These are phyloP conservation scores for Acestrorhynchus altus DNA, from an alignment of 2,797 vertebrate species.

Conservation along the genomic window DNA sequence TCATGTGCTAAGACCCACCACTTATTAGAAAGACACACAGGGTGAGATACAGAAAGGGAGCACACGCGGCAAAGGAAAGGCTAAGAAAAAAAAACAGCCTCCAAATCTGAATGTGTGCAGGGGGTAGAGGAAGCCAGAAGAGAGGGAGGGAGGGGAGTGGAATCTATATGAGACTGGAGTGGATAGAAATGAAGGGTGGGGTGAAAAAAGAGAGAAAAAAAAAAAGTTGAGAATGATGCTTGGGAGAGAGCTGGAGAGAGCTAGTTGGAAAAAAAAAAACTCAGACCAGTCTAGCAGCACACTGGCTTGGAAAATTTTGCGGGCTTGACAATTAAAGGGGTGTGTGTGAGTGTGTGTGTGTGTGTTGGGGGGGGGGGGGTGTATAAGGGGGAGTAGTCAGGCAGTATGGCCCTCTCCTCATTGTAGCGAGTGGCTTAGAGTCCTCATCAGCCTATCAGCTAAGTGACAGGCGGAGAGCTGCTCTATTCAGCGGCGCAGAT, in stretches of 20 bases:
- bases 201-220: conserved; percentile 20
- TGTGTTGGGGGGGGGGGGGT: conserved; percentile 39
- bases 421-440: conserved; percentile 99
- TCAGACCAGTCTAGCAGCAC: conserved; percentile 61
- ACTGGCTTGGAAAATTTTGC: conserved; percentile 96
- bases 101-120: conserved; percentile 9
- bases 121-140: conserved; percentile 24
- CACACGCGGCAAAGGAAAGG: conserved; percentile 60
- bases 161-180: conserved; percentile 33
- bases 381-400: conserved; percentile 78
- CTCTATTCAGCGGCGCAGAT: conserved; percentile 99
- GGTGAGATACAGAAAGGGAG: conserved; percentile 53
- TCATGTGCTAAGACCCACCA: conserved; percentile 93
- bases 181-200: conserved; percentile 58
- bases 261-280: conserved; percentile 41
- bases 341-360: no score
- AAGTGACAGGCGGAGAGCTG: conserved; percentile 99
- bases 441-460: conserved; percentile 99
- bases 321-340: conserved; percentile 95
- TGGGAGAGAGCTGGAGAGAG: conserved; percentile 28
- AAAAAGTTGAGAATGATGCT: conserved; percentile 42
- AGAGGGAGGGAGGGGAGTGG: conserved; percentile 6
- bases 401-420: conserved; percentile 96
- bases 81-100: conserved; percentile 25
- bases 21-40: conserved; percentile 92